Evolutionary conservation across 2,888 invertebrate species (phyloP).

Genomic region (Pachydiplax longipennis): DNA sequence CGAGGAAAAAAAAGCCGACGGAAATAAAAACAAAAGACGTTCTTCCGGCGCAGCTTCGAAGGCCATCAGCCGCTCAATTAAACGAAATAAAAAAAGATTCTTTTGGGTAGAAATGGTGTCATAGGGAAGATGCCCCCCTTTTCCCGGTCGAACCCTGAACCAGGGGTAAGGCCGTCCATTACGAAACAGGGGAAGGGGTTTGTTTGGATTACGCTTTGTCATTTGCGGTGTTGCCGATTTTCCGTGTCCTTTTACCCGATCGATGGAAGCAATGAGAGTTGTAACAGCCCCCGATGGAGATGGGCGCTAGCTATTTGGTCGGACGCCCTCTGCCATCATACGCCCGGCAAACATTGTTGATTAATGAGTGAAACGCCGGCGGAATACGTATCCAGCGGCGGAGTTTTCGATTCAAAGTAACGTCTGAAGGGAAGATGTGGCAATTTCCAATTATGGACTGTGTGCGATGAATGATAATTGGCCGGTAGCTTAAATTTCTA

Average conservation of each 20-base stretch:
- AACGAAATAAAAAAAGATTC: not conserved
- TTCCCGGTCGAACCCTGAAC: not conserved
- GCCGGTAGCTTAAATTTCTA: no score
- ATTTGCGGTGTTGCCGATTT: conserved; percentile 27
- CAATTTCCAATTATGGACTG: no score
- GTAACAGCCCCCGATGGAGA: not conserved
- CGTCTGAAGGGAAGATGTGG: no score
- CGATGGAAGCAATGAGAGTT: not conserved
- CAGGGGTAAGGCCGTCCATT: not conserved
- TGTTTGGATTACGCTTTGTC: conserved; percentile 31
- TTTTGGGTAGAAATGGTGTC: not conserved
- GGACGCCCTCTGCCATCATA: no score
- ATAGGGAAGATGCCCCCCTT: not conserved
- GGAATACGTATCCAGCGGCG: no score
- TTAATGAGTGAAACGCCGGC: no score
- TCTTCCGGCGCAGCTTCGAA: no score
- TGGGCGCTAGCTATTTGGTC: no score
- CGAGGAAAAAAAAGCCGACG: not conserved
- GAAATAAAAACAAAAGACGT: no score
- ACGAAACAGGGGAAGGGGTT: not conserved
- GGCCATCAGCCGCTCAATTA: not conserved
- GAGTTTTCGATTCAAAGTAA: no score
- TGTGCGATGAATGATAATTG: no score
- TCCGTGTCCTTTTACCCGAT: conserved; percentile 5
- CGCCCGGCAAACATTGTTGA: no score